Evolutionary conservation across 2,113 vertebrate genomes (phyloP).

Genomic region (Ceyx margarethae): DNA sequence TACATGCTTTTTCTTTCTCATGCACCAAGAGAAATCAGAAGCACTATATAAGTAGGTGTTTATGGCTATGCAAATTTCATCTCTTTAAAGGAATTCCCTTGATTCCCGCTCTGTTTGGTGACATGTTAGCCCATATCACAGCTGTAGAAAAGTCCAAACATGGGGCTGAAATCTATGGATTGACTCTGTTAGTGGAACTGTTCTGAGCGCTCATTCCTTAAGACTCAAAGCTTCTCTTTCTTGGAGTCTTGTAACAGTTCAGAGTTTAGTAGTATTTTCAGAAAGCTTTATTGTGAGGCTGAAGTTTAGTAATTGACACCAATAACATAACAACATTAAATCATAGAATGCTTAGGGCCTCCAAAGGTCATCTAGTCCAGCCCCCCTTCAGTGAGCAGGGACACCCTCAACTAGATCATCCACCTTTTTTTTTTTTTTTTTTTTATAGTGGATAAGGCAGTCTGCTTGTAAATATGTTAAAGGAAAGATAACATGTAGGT

Average conservation of each 20-base stretch:
- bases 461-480: conserved; percentile 80
- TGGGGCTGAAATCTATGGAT: not conserved
- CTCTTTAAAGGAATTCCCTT: not conserved
- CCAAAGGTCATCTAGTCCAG: too few relatives aligned
- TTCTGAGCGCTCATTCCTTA: conserved; percentile 8
- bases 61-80: not conserved
- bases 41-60: not conserved
- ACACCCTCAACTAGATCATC: not conserved
- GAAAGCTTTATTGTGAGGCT: conserved; percentile 61
- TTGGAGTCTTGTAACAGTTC: conserved; percentile 38
- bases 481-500: conserved; percentile 70
- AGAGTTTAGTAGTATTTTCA: conserved; percentile 50
- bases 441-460: conserved; percentile 63
- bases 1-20: not conserved
- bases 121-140: not conserved
- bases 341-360: not conserved
- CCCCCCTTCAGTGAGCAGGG: too few relatives aligned
- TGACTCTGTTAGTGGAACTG: not conserved
- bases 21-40: not conserved
- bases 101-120: not conserved
- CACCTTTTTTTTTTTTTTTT: conserved; percentile 62
- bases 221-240: conserved; percentile 37
- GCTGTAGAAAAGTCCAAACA: not conserved
- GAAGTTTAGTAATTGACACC: conserved; percentile 73
- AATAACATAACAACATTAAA: conserved; percentile 70